Percentiles rank a stretch among this genome's conserved stretches.
These are phyloP conservation scores for Chelon auratus DNA, from an alignment of 2,797 vertebrate species.

Conservation along the genomic window DNA sequence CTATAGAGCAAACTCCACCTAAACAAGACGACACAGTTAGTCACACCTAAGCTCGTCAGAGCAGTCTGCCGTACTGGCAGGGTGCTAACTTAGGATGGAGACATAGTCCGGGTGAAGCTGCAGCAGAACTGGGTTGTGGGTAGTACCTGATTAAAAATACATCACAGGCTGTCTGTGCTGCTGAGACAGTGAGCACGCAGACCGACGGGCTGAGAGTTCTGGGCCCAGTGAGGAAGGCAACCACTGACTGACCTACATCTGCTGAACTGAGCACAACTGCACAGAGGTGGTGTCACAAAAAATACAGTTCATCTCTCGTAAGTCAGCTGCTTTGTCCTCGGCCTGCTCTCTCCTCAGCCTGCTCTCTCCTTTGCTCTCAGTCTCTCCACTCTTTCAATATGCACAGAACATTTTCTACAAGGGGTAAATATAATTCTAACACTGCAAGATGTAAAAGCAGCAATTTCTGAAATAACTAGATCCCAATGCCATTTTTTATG, in stretches of 20 bases:
- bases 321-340: conserved; percentile 33
- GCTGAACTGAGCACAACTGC: conserved; percentile 43
- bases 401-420: background rate
- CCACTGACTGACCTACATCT: conserved; percentile 72
- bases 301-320: conserved; percentile 20
- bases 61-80: conserved; percentile 34
- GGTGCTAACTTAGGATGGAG: conserved; percentile 60
- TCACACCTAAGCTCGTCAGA: conserved; percentile 41
- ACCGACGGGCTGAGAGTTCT: conserved; percentile 36
- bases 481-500: background rate
- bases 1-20: conserved; percentile 41
- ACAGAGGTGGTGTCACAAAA: conserved; percentile 30
- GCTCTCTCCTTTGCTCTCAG: background rate
- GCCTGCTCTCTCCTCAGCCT: background rate
- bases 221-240: conserved; percentile 55
- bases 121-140: conserved; percentile 66
- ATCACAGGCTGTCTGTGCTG: conserved; percentile 71
- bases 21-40: conserved; percentile 44
- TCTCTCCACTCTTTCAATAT: background rate
- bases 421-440: background rate
- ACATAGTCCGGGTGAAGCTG: conserved; percentile 48
- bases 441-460: background rate
- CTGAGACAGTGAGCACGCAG: conserved; percentile 58
- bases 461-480: background rate
- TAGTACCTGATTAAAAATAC: conserved; percentile 77